Evolutionary conservation across 2,797 vertebrate species (phyloP).

Genomic region (Meda fulgida): DNA sequence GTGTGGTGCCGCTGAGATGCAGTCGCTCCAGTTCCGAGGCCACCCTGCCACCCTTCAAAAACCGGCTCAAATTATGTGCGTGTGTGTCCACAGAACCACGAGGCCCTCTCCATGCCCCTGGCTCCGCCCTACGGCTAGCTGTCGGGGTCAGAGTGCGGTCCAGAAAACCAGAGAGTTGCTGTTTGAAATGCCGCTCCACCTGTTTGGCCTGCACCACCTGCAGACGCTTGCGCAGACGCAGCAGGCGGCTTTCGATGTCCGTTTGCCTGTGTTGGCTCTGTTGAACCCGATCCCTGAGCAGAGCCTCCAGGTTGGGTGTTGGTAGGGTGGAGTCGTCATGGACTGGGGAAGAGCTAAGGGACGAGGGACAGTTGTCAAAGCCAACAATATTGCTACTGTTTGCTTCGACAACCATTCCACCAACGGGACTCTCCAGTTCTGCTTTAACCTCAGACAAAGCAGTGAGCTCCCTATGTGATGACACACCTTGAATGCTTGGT

Average conservation of each 20-base stretch:
- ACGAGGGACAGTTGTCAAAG: slow-evolving; percentile 52
- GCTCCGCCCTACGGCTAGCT: slow-evolving; percentile 76
- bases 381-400: slow-evolving; percentile 67
- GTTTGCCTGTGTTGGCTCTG: slow-evolving; percentile 84
- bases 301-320: slow-evolving; percentile 81
- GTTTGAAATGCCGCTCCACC: slow-evolving; percentile 95
- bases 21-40: slow-evolving; percentile 90
- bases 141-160: slow-evolving; percentile 84
- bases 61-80: slow-evolving; percentile 84
- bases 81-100: slow-evolving; percentile 85
- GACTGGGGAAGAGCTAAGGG: slow-evolving; percentile 65
- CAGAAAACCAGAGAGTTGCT: slow-evolving; percentile 93
- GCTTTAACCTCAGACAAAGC: slow-evolving; percentile 52
- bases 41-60: slow-evolving; percentile 88
- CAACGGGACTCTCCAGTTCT: slow-evolving; percentile 53
- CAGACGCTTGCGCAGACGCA: slow-evolving; percentile 92
- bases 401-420: slow-evolving; percentile 65
- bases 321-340: slow-evolving; percentile 62
- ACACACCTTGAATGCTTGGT: slow-evolving; percentile 70
- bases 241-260: slow-evolving; percentile 89
- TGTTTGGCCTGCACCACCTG: slow-evolving; percentile 98
- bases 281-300: slow-evolving; percentile 86
- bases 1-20: slow-evolving; percentile 89
- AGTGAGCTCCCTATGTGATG: slow-evolving; percentile 65
- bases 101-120: slow-evolving; percentile 74